Percentiles rank a stretch among this genome's conserved stretches.
Conservation (phyloP, 2,113 vertebrate genomes). For the Amia ocellicauda region DNA sequence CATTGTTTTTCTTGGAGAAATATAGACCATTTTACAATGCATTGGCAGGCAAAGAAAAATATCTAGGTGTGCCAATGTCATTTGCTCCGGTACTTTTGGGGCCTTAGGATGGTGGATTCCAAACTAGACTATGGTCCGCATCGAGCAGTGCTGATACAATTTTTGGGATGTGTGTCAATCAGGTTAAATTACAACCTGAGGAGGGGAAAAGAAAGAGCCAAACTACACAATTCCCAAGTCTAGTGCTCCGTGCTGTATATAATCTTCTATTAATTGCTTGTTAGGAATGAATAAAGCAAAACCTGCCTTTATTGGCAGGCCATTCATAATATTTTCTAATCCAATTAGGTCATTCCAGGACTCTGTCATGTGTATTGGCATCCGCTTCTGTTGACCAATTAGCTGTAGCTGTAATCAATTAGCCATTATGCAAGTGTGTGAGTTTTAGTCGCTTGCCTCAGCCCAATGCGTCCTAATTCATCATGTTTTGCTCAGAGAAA, state of each 20-base stretch:
- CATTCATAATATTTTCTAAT: background rate
- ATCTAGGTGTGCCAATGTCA: too few species aligned
- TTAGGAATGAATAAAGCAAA: background rate
- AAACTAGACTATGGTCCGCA: too few species aligned
- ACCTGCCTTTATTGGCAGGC: background rate
- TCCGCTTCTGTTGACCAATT: constrained; percentile 17
- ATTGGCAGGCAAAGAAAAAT: too few species aligned
- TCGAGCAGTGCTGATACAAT: too few species aligned
- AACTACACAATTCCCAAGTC: too few species aligned
- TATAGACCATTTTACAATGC: too few species aligned
- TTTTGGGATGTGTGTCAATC: too few species aligned
- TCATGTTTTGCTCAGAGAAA: background rate
- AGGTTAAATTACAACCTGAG: too few species aligned
- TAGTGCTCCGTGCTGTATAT: background rate
- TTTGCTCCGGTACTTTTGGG: too few species aligned
- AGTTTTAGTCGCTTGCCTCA: background rate
- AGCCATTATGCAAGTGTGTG: background rate
- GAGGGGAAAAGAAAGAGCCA: too few species aligned
- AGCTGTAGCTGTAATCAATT: constrained; percentile 25
- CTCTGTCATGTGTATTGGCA: constrained; percentile 9
- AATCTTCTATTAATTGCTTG: background rate
- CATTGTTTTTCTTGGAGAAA: too few species aligned
- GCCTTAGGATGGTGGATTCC: too few species aligned
- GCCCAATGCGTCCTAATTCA: background rate
- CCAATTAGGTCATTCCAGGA: background rate